Evolutionary conservation across 30 jellyfish, hydroid and myxozoan genomes (phyloP).

Genomic region (Cassiopea xamachana): DNA sequence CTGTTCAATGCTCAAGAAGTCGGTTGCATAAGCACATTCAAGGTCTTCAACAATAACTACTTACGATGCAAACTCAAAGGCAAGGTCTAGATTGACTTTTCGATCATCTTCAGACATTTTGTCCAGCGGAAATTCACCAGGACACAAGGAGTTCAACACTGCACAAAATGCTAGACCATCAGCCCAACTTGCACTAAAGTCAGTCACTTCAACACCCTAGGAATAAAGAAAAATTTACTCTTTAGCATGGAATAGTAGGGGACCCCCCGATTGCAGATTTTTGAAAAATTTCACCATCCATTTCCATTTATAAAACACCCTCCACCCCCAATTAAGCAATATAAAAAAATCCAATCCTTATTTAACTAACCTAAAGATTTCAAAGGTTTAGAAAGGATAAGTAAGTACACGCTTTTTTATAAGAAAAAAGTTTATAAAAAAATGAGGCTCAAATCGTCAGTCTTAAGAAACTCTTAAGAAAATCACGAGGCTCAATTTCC

Average conservation of each 20-base stretch:
- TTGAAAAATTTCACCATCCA: too few species aligned
- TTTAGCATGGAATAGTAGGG: background rate
- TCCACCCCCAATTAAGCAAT: too few species aligned
- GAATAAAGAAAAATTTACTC: background rate
- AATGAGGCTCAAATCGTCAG: too few species aligned
- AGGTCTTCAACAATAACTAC: background rate
- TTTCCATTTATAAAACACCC: too few species aligned
- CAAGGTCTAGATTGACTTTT: constrained; percentile 84
- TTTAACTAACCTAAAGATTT: too few species aligned
- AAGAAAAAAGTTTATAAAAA: too few species aligned
- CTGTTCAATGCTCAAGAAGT: background rate
- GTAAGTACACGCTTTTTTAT: too few species aligned
- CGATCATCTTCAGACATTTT: constrained; percentile 77
- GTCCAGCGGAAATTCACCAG: constrained; percentile 89
- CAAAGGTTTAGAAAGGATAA: too few species aligned
- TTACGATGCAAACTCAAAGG: constrained; percentile 89
- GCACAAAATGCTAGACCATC: constrained; percentile 98
- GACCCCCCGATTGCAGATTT: too few species aligned
- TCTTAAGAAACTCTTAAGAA: too few species aligned
- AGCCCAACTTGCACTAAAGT: constrained; percentile 94
- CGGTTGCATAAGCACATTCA: background rate
- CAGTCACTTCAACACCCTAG: constrained; percentile 93
- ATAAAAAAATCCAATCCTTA: too few species aligned
- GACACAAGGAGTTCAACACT: constrained; percentile 76
- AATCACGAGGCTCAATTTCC: too few species aligned